phyloP scores from a whole-genome alignment of 2,888 invertebrate genomes.

The Drosophila buzzatii region DNA sequence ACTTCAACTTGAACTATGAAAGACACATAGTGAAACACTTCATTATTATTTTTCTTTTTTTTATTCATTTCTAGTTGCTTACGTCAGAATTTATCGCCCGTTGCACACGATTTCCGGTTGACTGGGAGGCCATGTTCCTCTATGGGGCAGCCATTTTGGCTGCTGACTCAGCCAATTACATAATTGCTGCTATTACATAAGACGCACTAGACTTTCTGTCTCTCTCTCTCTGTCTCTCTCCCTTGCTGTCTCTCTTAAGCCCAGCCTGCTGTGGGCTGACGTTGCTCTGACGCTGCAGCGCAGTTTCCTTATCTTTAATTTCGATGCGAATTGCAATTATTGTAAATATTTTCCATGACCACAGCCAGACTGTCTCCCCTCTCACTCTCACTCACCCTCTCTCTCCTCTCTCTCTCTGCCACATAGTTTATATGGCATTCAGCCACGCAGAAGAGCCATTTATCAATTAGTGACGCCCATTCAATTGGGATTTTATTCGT shows the following conservation, averaged over 20 bases:
- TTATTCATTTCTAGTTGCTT: conserved; percentile 1
- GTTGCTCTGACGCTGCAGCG: conserved; percentile 32
- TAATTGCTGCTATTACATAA: conserved; percentile 12
- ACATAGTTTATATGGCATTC: conserved; percentile 32
- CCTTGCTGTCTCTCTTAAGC: neutral
- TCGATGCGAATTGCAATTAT: conserved; percentile 33
- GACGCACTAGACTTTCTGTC: conserved; percentile 8
- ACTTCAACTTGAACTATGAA: neutral
- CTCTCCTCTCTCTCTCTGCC: neutral
- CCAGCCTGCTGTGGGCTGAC: conserved; percentile 28
- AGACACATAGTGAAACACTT: conserved; percentile 21
- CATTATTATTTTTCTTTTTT: conserved; percentile 3
- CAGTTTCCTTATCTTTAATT: conserved; percentile 61
- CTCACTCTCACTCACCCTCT: neutral
- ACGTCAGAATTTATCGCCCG: conserved; percentile 22
- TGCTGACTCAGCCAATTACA: conserved; percentile 51
- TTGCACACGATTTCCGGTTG: conserved; percentile 63
- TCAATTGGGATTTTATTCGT: conserved; percentile 50
- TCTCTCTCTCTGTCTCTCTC: neutral
- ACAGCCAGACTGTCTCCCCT: neutral
- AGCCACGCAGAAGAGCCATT: conserved; percentile 69
- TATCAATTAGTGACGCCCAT: conserved; percentile 80
- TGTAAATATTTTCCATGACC: conserved; percentile 35
- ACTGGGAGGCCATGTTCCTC: conserved; percentile 26
- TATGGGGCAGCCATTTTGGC: conserved; percentile 54